Evolutionary conservation across 2,888 invertebrate genomes (phyloP), one percentile per base, ranked within the genome.

Genomic region (Cephonodes hylas): DNA sequence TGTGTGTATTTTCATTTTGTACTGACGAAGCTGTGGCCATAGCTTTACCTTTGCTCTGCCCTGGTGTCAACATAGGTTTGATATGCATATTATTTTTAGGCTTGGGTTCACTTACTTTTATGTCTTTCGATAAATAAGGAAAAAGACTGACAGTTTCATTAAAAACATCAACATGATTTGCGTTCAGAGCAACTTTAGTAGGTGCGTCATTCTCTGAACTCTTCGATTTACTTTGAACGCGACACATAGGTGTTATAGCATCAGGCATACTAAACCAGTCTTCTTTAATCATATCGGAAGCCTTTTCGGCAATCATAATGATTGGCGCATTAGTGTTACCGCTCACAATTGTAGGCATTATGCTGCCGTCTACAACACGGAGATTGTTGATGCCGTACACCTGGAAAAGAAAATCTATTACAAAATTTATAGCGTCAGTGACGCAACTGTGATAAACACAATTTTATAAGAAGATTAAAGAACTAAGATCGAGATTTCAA

Each of bases 291-390:
- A 97, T 94, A 74, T 97, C 96, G 0, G 96, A 93, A 0, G 95
- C 96, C 75, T 96, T 96, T 77, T 97, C 97, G 0, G 95, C 97
- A 46, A 97, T 95, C 97, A 97, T 97, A 48, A 97, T 95, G 0
- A 94, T 94, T 0, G 97, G 96, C 0, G 96, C 96, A 74, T 97
- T 97, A 0, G 96, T 97, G 76, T 97, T 97, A 0, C 97, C 97
- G 34, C 93, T 96, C 0, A 95, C 93, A 60, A 97, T 96, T 1
- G 87, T 93, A 0, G 97, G 97, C 96, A 97, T 97, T 20, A 97
- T 93, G 69, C 96, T 97, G 0, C 95, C 96, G 80, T 97, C 97
- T 2, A 97, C 94, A 0, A 97, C 95, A 31, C 97, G 91, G 5
- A 97, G 88, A 5, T 94, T 93, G 13, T 86, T 83, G 0, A 97